Base-by-base conservation (phyloP, 2,797 vertebrate species). In the Fundulus diaphanus region DNA sequence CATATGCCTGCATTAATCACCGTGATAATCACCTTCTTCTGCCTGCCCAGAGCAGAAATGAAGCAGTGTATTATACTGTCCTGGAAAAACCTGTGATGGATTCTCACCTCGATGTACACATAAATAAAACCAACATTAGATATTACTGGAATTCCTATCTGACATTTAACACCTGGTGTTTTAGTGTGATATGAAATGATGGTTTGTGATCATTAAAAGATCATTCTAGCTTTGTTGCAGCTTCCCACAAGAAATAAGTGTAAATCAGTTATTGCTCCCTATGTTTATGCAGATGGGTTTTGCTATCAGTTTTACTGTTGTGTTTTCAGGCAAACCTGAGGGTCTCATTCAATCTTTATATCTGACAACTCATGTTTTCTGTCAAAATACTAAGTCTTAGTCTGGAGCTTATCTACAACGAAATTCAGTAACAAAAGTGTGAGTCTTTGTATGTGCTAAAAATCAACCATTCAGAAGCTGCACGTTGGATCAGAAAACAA, bases 1-100 rank as follows among this genome's bases (percentile, higher is more conserved):
- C 85, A 80, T 85, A 79, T 77, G 85, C 84, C 83, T 42, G 80
- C 84, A 92, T 92, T 92, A 91, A 94, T 92, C 88, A 93, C 88
- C 80, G 72, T 82, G 80, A 82, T 92, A 93, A 94, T 92, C 88
- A 87, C 80, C 90, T 87, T 84, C 87, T 78, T 81, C 82, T 81
- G 83, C 78, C 75, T 83, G 68, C 76, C 71, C 82, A 59, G 79
- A 77, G 85, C 85, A 85, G 74, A 88, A 90, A 82, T 79, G 86
- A 85, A 86, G 65, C 83, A 84, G 77, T 76, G 68, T 77, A 70
- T 56, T 82, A 42, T 67, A 44, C 68, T 63, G 69, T 68, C 76
- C 51, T 33, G 72, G 78, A 66, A 70, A 42, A 70, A 84, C 84
- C 85, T 79, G 74, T 88, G 86, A 92, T 83, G 72, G 72, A 89